Evolutionary conservation across 2,888 invertebrate species (phyloP).

Genomic region (Rotaria magnacalcarata): DNA sequence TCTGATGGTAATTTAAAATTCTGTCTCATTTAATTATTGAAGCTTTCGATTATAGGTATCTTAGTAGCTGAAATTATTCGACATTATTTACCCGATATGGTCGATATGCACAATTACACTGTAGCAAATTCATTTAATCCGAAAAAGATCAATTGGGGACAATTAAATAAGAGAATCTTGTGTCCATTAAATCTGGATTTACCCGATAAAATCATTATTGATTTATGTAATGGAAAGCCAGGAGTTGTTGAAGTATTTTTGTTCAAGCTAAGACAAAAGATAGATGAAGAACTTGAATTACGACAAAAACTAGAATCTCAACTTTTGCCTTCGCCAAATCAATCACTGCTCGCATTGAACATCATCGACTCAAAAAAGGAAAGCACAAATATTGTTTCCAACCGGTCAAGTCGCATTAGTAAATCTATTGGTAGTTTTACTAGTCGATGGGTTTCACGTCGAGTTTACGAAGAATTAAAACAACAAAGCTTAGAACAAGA

Average conservation of each 20-base stretch:
- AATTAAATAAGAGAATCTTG: constrained; percentile 39
- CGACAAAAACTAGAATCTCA: no score
- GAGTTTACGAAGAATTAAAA: constrained; percentile 43
- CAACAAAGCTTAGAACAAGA: constrained; percentile 40
- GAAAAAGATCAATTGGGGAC: constrained; percentile 47
- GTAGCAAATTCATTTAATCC: constrained; percentile 45
- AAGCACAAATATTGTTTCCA: no score
- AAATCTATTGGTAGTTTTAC: no score
- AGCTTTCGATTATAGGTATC: background rate
- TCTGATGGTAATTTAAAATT: constrained; percentile 4
- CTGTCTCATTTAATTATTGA: background rate
- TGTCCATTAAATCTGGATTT: constrained; percentile 37
- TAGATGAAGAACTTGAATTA: constrained; percentile 39
- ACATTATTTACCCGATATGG: constrained; percentile 46
- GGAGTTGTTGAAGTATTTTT: constrained; percentile 43
- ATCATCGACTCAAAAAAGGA: no score
- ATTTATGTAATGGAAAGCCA: constrained; percentile 38
- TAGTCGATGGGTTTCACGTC: background rate
- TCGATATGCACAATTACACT: constrained; percentile 48
- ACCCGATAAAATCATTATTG: constrained; percentile 35
- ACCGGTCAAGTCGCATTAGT: no score
- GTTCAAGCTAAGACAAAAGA: constrained; percentile 38
- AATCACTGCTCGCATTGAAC: no score
- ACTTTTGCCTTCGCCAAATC: no score
- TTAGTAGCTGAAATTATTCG: constrained; percentile 47